phyloP scores from a whole-genome alignment of 2,797 vertebrate genomes.

The Australoheros facetus region DNA sequence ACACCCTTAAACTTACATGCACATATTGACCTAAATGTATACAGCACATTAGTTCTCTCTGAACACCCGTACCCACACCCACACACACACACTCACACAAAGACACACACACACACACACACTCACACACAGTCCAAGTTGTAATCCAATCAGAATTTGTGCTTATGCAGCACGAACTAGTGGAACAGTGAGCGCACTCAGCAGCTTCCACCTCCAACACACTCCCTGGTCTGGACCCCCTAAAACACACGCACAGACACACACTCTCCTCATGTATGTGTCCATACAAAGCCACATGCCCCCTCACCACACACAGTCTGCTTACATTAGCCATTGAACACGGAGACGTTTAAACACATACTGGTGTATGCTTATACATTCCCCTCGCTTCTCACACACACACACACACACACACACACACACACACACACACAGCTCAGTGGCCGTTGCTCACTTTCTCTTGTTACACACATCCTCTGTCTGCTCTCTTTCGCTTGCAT shows the following conservation, averaged over 20 bases:
- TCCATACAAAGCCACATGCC: neutral
- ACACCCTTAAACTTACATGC: slow-evolving; percentile 39
- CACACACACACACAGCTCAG: slow-evolving; percentile 19
- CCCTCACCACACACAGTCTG: slow-evolving; percentile 43
- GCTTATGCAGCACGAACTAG: slow-evolving; percentile 67
- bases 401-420: neutral
- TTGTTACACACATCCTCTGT: slow-evolving; percentile 51
- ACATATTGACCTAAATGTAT: slow-evolving; percentile 58
- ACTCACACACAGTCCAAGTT: slow-evolving; percentile 25
- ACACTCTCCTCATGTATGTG: neutral
- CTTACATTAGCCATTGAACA: slow-evolving; percentile 37
- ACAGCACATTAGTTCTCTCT: slow-evolving; percentile 37
- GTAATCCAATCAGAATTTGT: slow-evolving; percentile 70
- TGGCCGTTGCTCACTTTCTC: slow-evolving; percentile 39
- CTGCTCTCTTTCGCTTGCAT: slow-evolving; percentile 55
- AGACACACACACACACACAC: neutral
- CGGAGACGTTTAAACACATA: slow-evolving; percentile 33
- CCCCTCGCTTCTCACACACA: slow-evolving; percentile 12
- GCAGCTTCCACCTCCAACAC: slow-evolving; percentile 60
- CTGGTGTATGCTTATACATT: neutral
- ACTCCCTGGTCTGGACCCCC: slow-evolving; percentile 23
- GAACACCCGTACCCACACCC: neutral
- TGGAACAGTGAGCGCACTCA: slow-evolving; percentile 66
- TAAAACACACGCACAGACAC: neutral
- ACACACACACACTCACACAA: slow-evolving; percentile 11